phyloP scores from a whole-genome alignment of 2,888 invertebrate species.

The Unio pictorum region DNA sequence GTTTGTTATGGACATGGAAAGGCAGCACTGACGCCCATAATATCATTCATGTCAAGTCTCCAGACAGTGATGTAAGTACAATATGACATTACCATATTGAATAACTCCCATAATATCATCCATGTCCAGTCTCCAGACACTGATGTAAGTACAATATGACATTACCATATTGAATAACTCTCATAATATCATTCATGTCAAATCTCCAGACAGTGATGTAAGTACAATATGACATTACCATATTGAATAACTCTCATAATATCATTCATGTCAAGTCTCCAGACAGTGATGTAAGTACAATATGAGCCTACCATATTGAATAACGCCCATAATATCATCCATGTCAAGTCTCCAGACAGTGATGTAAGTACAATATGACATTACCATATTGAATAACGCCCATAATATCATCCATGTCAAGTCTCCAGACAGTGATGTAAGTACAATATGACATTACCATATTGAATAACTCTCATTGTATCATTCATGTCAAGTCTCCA shows the following conservation, averaged over 20 bases:
- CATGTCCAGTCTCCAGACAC: slow-evolving; percentile 67
- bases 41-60: slow-evolving; percentile 69
- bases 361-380: slow-evolving; percentile 47
- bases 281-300: slow-evolving; percentile 59
- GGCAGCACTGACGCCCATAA: slow-evolving; percentile 67
- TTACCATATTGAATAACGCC: slow-evolving; percentile 36
- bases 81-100: slow-evolving; percentile 7
- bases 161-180: slow-evolving; percentile 39
- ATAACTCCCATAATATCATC: slow-evolving; percentile 69
- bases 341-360: slow-evolving; percentile 66
- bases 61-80: slow-evolving; percentile 62
- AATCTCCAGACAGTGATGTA: slow-evolving; percentile 65
- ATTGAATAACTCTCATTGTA: slow-evolving; percentile 38
- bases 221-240: slow-evolving; percentile 12
- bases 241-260: slow-evolving; percentile 64
- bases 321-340: slow-evolving; percentile 68
- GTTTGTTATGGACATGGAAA: slow-evolving; percentile 71
- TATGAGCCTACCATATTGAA: neutral
- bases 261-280: slow-evolving; percentile 69
- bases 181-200: slow-evolving; percentile 71
- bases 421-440: slow-evolving; percentile 64
- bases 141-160: slow-evolving; percentile 49
- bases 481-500: too few relatives aligned
- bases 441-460: slow-evolving; percentile 8
- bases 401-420: slow-evolving; percentile 72